Percentiles rank a stretch among this genome's conserved stretches.
Conservation (phyloP, 2,797 vertebrate genomes). For the Toxotes lorentzi region DNA sequence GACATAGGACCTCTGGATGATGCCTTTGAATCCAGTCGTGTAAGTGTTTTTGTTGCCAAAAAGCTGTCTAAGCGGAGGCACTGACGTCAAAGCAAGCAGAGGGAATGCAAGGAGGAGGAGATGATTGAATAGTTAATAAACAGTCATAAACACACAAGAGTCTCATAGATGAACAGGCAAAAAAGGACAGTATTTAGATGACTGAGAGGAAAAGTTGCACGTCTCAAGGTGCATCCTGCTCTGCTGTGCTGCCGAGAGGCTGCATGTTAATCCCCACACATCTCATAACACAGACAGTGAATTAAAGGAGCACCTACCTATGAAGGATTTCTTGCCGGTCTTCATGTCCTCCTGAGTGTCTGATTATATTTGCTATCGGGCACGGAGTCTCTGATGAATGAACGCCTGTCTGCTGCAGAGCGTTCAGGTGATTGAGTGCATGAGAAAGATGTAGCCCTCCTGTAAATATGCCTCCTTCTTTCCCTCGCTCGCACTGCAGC, state of each 20-base stretch:
- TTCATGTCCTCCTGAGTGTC: conserved; percentile 76
- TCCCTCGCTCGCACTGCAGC: conserved; percentile 56
- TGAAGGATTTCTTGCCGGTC: conserved; percentile 85
- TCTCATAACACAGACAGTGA: conserved; percentile 21
- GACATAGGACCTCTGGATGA: conserved; percentile 6
- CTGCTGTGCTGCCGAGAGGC: conserved; percentile 27
- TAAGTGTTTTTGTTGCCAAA: conserved; percentile 8
- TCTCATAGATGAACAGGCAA: neutral
- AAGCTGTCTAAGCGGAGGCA: conserved; percentile 4
- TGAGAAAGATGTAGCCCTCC: conserved; percentile 40
- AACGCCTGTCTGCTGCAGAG: conserved; percentile 51
- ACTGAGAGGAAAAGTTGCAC: conserved; percentile 43
- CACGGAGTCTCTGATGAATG: conserved; percentile 38
- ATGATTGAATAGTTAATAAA: neutral
- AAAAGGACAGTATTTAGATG: neutral
- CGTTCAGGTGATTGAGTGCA: conserved; percentile 57
- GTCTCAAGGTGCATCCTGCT: conserved; percentile 31
- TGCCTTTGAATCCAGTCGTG: conserved; percentile 15
- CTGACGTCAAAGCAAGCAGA: conserved; percentile 27
- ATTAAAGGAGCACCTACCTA: conserved; percentile 76
- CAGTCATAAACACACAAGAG: conserved; percentile 6
- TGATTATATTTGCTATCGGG: conserved; percentile 20
- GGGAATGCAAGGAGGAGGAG: neutral
- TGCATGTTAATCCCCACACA: conserved; percentile 27
- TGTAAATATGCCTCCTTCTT: conserved; percentile 48